Percentiles rank a stretch among this genome's conserved stretches.
phyloP scores from a whole-genome alignment of 2,797 vertebrate species.

The Gallinago solitaria region DNA sequence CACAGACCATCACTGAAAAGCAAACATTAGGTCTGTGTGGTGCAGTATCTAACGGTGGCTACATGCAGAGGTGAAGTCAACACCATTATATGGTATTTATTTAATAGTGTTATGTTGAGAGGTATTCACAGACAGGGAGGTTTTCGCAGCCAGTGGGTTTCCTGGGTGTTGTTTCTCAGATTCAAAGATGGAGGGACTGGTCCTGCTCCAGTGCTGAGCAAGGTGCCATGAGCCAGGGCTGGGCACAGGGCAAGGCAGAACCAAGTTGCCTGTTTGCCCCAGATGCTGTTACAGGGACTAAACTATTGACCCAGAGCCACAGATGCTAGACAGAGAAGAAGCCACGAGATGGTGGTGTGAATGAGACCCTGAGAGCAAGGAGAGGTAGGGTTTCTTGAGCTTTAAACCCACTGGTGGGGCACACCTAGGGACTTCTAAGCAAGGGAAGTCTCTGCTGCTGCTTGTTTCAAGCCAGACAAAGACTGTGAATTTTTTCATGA shows the following conservation, averaged over 20 bases:
- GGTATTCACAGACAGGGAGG: neutral
- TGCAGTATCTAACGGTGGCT: neutral
- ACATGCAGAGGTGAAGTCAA: conserved; percentile 12
- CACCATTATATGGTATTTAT: neutral
- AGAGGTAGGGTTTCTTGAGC: neutral
- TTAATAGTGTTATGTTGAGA: neutral
- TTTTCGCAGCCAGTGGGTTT: neutral
- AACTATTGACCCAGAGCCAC: neutral
- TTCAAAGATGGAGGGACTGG: neutral
- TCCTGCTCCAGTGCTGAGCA: neutral
- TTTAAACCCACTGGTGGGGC: neutral
- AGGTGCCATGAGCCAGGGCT: rapidly evolving
- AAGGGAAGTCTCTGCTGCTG: neutral
- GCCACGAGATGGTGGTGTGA: neutral
- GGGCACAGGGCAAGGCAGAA: neutral
- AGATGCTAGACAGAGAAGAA: neutral
- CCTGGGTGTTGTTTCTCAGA: neutral
- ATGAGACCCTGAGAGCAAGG: neutral
- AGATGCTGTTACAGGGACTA: neutral
- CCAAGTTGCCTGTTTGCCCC: neutral
- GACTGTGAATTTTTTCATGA: neutral
- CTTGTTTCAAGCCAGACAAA: neutral
- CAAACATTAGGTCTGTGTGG: neutral
- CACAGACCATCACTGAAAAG: neutral
- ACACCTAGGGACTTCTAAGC: neutral